These are phyloP conservation scores for Calephelis nemesis DNA, from an alignment of 1,140 invertebrate species.

Conservation along the genomic window DNA sequence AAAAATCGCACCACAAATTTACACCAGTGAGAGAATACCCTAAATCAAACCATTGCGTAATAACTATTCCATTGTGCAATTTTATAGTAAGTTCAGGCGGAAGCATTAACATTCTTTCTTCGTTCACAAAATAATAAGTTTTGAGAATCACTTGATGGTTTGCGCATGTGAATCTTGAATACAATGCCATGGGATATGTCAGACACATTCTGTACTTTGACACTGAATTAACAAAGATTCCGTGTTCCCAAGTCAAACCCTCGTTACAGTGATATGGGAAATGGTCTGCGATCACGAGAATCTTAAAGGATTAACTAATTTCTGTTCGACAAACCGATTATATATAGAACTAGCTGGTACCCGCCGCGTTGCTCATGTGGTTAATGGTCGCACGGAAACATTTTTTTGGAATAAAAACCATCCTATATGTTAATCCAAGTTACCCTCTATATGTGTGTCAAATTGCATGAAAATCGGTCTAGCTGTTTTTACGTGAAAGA, in stretches of 20 bases:
- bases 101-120: slow-evolving; percentile 73
- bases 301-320: too few relatives aligned
- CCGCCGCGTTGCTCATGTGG: too few relatives aligned
- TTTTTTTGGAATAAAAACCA: too few relatives aligned
- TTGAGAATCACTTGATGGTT: slow-evolving; percentile 63
- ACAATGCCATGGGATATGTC: slow-evolving; percentile 39
- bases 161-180: slow-evolving; percentile 58
- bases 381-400: too few relatives aligned
- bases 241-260: neutral
- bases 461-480: too few relatives aligned
- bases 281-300: neutral
- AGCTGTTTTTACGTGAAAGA: too few relatives aligned
- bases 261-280: neutral
- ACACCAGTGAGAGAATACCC: neutral
- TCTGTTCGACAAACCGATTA: too few relatives aligned
- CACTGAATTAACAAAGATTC: neutral
- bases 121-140: slow-evolving; percentile 71
- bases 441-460: too few relatives aligned
- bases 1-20: too few relatives aligned
- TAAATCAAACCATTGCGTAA: slow-evolving; percentile 45
- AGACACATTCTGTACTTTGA: slow-evolving; percentile 9
- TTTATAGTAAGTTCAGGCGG: slow-evolving; percentile 64
- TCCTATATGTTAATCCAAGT: too few relatives aligned
- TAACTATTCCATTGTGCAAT: slow-evolving; percentile 53
- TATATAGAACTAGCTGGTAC: too few relatives aligned